Percentiles rank a stretch among this genome's conserved stretches.
Conservation (phyloP, 2,797 vertebrate species). For the Mus minutoides region DNA sequence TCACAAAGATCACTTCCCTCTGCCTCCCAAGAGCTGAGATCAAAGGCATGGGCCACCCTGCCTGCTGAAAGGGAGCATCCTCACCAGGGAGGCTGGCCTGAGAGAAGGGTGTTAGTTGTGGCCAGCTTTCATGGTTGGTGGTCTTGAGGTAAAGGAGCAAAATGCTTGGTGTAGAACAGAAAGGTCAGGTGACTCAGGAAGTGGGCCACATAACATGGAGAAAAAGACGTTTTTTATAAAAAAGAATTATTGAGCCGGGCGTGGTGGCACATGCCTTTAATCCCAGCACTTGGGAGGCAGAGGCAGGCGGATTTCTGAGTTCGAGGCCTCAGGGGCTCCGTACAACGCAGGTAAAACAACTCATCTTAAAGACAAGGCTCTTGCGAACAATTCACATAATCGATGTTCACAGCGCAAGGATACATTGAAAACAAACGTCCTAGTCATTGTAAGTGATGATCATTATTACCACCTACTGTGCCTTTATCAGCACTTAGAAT, state of each 20-base stretch:
- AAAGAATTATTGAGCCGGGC: no score
- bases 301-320: no score
- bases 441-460: neutral
- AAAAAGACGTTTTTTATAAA: no score
- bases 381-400: neutral
- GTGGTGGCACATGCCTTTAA: no score
- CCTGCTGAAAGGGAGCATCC: neutral
- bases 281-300: no score
- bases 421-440: conserved; percentile 57
- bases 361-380: conserved; percentile 11
- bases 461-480: neutral
- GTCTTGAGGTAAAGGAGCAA: neutral
- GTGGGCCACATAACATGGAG: neutral
- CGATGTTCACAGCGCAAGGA: neutral
- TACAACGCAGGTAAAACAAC: neutral
- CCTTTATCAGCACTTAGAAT: conserved; percentile 21
- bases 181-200: neutral
- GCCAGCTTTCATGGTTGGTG: neutral
- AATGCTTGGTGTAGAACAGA: neutral
- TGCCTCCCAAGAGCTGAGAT: neutral
- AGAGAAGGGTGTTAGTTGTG: neutral
- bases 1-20: neutral
- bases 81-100: neutral
- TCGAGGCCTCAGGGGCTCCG: neutral
- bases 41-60: neutral